phyloP scores from a whole-genome alignment of 2,797 vertebrate species.

The Lepilemur ruficaudatus region DNA sequence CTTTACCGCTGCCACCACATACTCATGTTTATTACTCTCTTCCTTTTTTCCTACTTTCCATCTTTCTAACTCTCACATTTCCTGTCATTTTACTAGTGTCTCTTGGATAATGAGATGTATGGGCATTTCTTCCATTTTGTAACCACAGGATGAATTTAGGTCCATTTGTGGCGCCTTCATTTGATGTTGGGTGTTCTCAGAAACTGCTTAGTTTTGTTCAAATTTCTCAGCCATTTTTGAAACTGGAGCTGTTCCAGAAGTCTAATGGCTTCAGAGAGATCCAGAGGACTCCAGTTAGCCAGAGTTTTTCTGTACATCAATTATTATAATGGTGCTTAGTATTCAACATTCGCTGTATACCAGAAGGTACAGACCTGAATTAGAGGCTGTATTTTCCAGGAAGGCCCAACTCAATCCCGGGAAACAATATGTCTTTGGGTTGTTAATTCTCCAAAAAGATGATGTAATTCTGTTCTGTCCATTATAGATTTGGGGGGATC shows the following conservation, averaged over 20 bases:
- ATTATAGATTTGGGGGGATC: neutral
- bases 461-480: neutral
- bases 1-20: too few species aligned
- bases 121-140: neutral
- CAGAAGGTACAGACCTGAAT: neutral
- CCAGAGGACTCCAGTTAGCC: neutral
- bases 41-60: neutral
- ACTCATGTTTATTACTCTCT: neutral
- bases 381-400: neutral
- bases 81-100: neutral
- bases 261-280: neutral
- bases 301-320: neutral
- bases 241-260: constrained; percentile 29
- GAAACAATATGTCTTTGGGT: neutral
- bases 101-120: neutral
- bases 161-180: neutral
- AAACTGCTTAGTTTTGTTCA: constrained; percentile 2
- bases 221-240: neutral
- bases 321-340: constrained; percentile 11
- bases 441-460: neutral
- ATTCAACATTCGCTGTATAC: neutral
- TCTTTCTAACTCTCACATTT: neutral
- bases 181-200: neutral
- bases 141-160: neutral
- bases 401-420: neutral